Percentiles rank a stretch among this genome's conserved stretches.
Evolutionary conservation across 1,140 invertebrate species (phyloP).

Genomic region (Gonioctena quinquepunctata): DNA sequence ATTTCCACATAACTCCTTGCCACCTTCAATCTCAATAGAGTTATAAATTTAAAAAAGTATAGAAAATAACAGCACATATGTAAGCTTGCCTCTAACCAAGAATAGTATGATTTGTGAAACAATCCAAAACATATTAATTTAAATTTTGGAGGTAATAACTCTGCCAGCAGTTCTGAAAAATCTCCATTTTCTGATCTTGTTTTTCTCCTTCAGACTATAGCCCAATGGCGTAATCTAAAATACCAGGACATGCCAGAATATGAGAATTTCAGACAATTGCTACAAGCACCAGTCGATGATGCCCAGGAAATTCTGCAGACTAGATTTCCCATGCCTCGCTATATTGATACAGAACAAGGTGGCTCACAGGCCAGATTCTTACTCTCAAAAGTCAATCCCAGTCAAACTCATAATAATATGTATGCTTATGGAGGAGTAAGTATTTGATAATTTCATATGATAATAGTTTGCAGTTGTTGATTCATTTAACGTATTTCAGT

Average conservation of each 20-base stretch:
- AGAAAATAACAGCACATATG: no score
- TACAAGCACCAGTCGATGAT: slow-evolving; percentile 96
- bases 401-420: slow-evolving; percentile 99
- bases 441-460: slow-evolving; percentile 49
- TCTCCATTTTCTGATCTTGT: no score
- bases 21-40: no score
- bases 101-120: no score
- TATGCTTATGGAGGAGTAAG: slow-evolving; percentile 91
- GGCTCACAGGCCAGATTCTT: slow-evolving; percentile 97
- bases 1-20: no score
- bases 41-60: no score
- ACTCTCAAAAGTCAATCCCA: slow-evolving; percentile 98
- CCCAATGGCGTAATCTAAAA: slow-evolving; percentile 90
- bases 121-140: no score
- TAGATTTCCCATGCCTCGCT: slow-evolving; percentile 97
- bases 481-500: background rate
- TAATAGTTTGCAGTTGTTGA: no score
- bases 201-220: slow-evolving; percentile 80
- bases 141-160: no score
- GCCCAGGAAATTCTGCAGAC: slow-evolving; percentile 94
- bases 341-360: slow-evolving; percentile 98
- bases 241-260: slow-evolving; percentile 98
- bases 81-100: no score
- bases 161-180: no score
- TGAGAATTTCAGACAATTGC: slow-evolving; percentile 93